Conservation (phyloP, 2,797 vertebrate genomes). For the Ibycter americanus region DNA sequence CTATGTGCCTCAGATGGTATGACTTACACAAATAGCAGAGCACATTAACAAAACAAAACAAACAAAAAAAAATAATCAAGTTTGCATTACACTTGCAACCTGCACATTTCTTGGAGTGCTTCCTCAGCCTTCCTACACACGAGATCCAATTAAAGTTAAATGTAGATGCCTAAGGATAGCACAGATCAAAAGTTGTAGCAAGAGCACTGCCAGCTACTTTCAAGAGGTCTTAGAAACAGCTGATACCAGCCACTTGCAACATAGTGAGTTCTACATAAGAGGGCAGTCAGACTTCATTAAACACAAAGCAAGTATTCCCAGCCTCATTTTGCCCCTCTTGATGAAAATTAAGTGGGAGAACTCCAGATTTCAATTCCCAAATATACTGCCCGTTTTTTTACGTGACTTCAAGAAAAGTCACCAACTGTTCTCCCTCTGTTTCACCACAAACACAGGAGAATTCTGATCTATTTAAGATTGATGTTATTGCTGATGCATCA, state of each 20-base stretch:
- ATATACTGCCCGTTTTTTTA: neutral
- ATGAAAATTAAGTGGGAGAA: neutral
- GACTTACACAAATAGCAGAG: neutral
- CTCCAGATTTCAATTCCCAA: neutral
- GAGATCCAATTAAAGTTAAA: neutral
- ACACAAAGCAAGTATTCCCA: neutral
- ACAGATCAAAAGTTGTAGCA: neutral
- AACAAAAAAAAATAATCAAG: neutral
- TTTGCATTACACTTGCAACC: neutral
- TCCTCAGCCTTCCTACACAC: neutral
- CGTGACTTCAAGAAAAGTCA: neutral
- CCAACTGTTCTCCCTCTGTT: neutral
- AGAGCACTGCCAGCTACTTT: neutral
- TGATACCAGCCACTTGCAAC: neutral
- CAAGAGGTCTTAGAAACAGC: neutral
- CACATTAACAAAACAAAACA: no score
- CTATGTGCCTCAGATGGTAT: fast-evolving
- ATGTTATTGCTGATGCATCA: neutral
- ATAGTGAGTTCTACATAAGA: neutral
- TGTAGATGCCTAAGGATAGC: neutral
- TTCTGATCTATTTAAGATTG: neutral
- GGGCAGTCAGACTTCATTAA: constrained; percentile 43
- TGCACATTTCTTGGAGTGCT: neutral
- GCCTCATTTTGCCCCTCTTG: neutral
- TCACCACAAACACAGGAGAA: neutral